phyloP scores from a whole-genome alignment of 1,140 invertebrate species.

The Danaus plexippus region DNA sequence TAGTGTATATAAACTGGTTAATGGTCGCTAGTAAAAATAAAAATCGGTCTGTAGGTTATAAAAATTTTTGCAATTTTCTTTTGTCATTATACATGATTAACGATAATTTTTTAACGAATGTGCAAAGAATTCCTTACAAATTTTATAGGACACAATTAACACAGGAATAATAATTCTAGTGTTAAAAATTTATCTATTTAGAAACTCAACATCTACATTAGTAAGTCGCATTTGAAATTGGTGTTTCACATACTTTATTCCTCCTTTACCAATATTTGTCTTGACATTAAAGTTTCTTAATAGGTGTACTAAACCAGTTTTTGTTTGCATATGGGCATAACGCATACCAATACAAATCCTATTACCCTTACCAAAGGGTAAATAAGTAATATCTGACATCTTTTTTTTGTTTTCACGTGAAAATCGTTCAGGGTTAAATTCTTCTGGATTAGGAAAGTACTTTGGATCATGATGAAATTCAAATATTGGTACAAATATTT shows the following conservation, averaged over 20 bases:
- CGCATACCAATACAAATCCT: constrained; percentile 74
- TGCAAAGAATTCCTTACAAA: too few species aligned
- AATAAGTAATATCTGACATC: constrained; percentile 44
- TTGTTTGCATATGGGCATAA: constrained; percentile 65
- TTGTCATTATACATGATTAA: too few species aligned
- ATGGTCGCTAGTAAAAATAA: too few species aligned
- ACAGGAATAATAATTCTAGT: too few species aligned
- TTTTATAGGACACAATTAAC: too few species aligned
- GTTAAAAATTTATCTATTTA: constrained; percentile 2
- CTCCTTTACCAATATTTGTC: constrained; percentile 15
- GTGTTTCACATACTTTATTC: constrained; percentile 23
- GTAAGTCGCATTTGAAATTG: constrained; percentile 25
- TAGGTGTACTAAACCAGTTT: constrained; percentile 44
- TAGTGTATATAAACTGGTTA: too few species aligned
- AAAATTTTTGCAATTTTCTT: too few species aligned
- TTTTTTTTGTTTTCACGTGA: constrained; percentile 30
- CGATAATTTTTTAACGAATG: too few species aligned
- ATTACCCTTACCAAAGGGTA: constrained; percentile 76
- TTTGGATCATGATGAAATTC: constrained; percentile 48
- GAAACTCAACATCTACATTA: constrained; percentile 27
- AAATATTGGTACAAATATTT: constrained; percentile 38
- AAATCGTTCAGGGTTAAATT: constrained; percentile 66
- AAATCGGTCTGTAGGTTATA: too few species aligned
- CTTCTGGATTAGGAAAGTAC: constrained; percentile 54
- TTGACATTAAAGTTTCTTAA: constrained; percentile 41